phyloP scores from a whole-genome alignment of 2,113 vertebrate species.

The Brachypodius melanocephalos region DNA sequence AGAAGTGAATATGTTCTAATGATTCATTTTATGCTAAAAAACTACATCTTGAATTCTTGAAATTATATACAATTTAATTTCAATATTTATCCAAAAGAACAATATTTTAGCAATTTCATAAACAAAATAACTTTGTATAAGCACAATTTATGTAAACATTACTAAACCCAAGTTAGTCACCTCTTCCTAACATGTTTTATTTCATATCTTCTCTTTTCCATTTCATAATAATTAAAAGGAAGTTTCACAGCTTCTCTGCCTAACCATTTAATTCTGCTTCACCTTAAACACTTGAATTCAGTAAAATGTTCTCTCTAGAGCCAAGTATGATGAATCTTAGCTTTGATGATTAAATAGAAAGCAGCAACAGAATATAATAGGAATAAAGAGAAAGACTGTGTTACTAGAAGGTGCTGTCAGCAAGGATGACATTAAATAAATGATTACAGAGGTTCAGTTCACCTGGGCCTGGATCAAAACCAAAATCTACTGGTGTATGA shows the following conservation, averaged over 20 bases:
- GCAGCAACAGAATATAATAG: not conserved
- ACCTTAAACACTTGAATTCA: not conserved
- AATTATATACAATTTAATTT: not conserved
- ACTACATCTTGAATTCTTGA: not conserved
- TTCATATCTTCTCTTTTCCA: not conserved
- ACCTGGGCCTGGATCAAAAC: not conserved
- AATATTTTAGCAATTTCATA: not conserved
- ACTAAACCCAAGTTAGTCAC: not conserved
- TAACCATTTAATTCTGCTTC: not conserved
- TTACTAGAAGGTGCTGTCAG: not conserved
- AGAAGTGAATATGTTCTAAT: not conserved
- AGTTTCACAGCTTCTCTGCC: not conserved
- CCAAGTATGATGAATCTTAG: not conserved
- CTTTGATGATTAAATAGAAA: not conserved
- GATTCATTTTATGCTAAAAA: not conserved
- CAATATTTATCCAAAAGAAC: not conserved
- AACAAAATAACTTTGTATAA: not conserved
- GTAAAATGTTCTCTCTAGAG: not conserved
- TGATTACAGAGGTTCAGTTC: not conserved
- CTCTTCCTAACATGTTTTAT: not conserved
- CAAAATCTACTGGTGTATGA: not conserved
- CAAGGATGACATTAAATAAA: not conserved
- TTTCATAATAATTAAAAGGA: not conserved
- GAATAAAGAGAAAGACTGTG: not conserved
- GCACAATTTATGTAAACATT: not conserved